Percentiles rank a stretch among this genome's conserved stretches.
phyloP scores from a whole-genome alignment of 2,888 invertebrate genomes.

The Eurytoma californica region DNA sequence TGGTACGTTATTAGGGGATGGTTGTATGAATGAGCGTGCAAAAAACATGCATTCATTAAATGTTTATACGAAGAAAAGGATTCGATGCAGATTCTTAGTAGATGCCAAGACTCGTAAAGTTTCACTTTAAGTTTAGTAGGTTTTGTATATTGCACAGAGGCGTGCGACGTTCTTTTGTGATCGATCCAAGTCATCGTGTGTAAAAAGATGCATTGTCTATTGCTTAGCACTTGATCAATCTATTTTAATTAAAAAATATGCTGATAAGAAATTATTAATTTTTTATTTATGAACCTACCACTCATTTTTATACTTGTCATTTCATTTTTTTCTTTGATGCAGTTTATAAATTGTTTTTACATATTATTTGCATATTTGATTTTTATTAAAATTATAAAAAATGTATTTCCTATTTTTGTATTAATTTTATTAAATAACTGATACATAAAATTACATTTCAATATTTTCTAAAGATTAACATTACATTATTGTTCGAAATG shows the following conservation, averaged over 20 bases:
- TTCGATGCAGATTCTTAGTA: constrained; percentile 55
- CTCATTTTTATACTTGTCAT: background rate
- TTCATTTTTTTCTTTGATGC: background rate
- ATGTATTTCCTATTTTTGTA: background rate
- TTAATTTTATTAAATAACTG: constrained; percentile 43
- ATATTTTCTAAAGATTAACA: constrained; percentile 47
- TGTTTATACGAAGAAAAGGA: constrained; percentile 55
- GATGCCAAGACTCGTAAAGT: constrained; percentile 57
- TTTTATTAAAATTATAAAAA: too few species aligned
- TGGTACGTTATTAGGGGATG: constrained; percentile 53
- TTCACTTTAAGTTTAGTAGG: constrained; percentile 57
- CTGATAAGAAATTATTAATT: constrained; percentile 51
- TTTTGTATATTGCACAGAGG: constrained; percentile 58
- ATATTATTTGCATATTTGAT: too few species aligned
- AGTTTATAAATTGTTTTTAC: too few species aligned
- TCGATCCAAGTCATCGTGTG: constrained; percentile 58
- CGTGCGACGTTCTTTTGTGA: constrained; percentile 58
- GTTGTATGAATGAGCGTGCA: constrained; percentile 55
- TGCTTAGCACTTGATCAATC: constrained; percentile 59
- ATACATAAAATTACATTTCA: constrained; percentile 44
- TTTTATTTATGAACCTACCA: constrained; percentile 36
- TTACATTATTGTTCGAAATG: constrained; percentile 43
- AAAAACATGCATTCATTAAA: constrained; percentile 56
- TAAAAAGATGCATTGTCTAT: constrained; percentile 58
- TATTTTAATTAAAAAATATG: constrained; percentile 60